phyloP scores from a whole-genome alignment of 2,888 invertebrate genomes.

The Aquatica leii region DNA sequence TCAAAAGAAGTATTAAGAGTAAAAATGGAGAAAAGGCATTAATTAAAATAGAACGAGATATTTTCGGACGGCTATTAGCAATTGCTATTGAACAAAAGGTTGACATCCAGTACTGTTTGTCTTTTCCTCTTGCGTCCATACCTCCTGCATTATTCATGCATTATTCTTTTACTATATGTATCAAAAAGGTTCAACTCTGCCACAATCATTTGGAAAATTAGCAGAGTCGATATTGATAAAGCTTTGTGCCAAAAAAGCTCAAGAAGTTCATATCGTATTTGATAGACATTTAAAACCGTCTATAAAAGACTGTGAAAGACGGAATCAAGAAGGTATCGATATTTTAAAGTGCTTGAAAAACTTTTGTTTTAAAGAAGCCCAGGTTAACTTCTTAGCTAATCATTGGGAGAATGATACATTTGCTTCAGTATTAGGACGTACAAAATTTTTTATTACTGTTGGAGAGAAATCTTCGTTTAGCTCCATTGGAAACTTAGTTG shows the following conservation, averaged over 20 bases:
- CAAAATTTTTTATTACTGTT: not conserved
- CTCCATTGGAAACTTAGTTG: not conserved
- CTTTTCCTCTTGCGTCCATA: not conserved
- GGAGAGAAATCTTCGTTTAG: not conserved
- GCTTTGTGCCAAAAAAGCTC: no score
- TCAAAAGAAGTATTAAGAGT: not conserved
- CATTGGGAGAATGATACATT: not conserved
- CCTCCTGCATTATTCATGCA: not conserved
- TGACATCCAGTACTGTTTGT: not conserved
- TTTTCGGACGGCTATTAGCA: conserved; percentile 2
- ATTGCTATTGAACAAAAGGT: not conserved
- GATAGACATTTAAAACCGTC: no score
- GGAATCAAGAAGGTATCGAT: no score
- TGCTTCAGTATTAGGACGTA: not conserved
- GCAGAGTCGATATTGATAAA: no score
- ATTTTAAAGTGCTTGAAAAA: no score
- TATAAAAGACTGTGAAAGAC: no score
- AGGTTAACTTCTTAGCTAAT: not conserved
- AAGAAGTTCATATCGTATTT: no score
- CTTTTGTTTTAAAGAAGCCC: no score
- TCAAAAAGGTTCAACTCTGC: no score
- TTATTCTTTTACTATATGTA: no score
- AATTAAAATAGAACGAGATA: not conserved
- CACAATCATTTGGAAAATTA: no score
- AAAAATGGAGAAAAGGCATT: not conserved